Conservation (phyloP, 2,888 invertebrate species). For the Glaucopsyche alexis region DNA sequence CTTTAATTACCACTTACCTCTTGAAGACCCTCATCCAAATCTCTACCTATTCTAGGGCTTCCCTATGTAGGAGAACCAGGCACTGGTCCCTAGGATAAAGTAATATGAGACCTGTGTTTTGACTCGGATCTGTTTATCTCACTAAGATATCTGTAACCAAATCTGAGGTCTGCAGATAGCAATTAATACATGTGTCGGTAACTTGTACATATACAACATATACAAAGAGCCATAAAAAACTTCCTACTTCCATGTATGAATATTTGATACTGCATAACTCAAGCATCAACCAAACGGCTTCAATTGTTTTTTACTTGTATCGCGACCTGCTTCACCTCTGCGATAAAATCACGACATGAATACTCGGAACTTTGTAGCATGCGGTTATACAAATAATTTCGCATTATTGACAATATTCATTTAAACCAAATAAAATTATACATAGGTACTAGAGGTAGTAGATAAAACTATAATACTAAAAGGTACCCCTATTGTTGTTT, state of each 20-base stretch:
- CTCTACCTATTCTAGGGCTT: too few relatives aligned
- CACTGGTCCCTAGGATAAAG: too few relatives aligned
- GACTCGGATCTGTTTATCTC: neutral
- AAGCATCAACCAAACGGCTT: neutral
- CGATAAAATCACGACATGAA: constrained; percentile 15
- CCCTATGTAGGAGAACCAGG: too few relatives aligned
- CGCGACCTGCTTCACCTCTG: constrained; percentile 20
- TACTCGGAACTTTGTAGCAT: constrained; percentile 4
- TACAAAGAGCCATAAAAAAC: neutral
- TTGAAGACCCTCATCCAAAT: too few relatives aligned
- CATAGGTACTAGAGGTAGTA: too few relatives aligned
- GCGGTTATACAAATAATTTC: neutral
- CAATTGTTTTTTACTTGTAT: constrained; percentile 7
- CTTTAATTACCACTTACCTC: too few relatives aligned
- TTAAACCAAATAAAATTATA: too few relatives aligned
- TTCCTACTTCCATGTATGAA: constrained; percentile 10
- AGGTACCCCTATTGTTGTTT: too few relatives aligned
- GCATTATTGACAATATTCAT: neutral
- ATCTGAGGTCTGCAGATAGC: neutral
- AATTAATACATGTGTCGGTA: neutral
- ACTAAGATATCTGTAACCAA: too few relatives aligned
- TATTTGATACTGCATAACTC: constrained; percentile 4
- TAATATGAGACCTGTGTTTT: too few relatives aligned
- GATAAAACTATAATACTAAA: too few relatives aligned
- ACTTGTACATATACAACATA: neutral